Evolutionary conservation across 2,888 invertebrate species (phyloP).

Genomic region (Mellilla xanthometata): DNA sequence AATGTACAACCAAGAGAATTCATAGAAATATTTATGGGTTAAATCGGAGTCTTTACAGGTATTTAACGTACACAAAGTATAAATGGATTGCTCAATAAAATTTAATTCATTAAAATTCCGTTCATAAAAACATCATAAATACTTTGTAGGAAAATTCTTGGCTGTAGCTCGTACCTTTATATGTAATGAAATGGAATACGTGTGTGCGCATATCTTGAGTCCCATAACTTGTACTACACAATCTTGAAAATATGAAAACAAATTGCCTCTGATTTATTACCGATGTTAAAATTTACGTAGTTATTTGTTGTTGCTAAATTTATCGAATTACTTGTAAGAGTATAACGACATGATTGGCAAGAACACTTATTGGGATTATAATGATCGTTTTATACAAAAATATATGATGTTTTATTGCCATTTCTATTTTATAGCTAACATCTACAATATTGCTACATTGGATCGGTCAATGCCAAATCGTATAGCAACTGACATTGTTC

Average conservation of each 20-base stretch:
- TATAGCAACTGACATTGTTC: not conserved
- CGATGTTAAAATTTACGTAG: not conserved
- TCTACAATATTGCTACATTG: slow-evolving; percentile 7
- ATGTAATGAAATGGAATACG: not conserved
- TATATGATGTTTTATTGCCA: slow-evolving; percentile 15
- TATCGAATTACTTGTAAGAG: not conserved
- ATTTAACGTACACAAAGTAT: not conserved
- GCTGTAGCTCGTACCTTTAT: not conserved
- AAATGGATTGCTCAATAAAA: too few species aligned
- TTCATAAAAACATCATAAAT: too few species aligned
- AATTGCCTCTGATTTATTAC: too few species aligned
- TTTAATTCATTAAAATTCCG: too few species aligned
- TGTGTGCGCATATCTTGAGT: slow-evolving; percentile 6
- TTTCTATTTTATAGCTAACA: slow-evolving; percentile 8
- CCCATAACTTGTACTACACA: not conserved
- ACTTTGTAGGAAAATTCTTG: too few species aligned
- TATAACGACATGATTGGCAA: slow-evolving; percentile 9
- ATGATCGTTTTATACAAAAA: slow-evolving; percentile 17
- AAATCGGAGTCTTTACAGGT: too few species aligned
- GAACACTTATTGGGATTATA: slow-evolving; percentile 10
- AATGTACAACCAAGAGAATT: too few species aligned
- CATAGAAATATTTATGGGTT: too few species aligned
- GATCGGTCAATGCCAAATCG: slow-evolving; percentile 9
- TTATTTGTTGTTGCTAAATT: not conserved
- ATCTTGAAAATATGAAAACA: not conserved